Conservation (phyloP, 2,797 vertebrate genomes). For the Amblyraja radiata region DNA sequence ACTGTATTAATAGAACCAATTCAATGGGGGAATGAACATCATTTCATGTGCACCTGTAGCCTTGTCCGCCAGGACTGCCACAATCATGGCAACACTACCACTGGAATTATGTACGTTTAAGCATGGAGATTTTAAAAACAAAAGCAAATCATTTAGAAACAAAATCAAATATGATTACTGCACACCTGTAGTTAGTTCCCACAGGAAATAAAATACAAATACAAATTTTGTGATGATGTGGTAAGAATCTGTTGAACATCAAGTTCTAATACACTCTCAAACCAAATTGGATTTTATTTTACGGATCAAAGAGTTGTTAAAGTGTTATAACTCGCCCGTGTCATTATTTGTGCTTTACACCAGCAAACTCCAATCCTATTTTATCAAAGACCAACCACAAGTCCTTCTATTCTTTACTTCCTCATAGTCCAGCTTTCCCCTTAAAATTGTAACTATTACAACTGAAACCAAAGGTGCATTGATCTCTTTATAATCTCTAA, state of each 20-base stretch:
- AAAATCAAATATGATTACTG: not conserved
- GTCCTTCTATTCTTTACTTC: too few species aligned
- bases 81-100: not conserved
- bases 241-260: not conserved
- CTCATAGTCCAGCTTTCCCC: too few species aligned
- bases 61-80: not conserved
- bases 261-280: not conserved
- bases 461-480: too few species aligned
- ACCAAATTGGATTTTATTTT: not conserved
- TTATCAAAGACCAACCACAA: too few species aligned
- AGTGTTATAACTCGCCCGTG: too few species aligned
- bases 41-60: not conserved
- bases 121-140: not conserved
- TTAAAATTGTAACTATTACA: too few species aligned
- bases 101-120: not conserved
- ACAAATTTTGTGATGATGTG: not conserved
- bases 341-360: too few species aligned
- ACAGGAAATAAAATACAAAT: not conserved
- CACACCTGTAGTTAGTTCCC: too few species aligned
- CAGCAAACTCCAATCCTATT: too few species aligned
- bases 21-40: not conserved
- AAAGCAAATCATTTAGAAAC: not conserved
- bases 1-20: not conserved
- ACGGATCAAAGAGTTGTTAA: too few species aligned
- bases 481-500: too few species aligned